These are phyloP conservation scores for Hyles lineata DNA, from an alignment of 2,888 invertebrate species.

Conservation along the genomic window DNA sequence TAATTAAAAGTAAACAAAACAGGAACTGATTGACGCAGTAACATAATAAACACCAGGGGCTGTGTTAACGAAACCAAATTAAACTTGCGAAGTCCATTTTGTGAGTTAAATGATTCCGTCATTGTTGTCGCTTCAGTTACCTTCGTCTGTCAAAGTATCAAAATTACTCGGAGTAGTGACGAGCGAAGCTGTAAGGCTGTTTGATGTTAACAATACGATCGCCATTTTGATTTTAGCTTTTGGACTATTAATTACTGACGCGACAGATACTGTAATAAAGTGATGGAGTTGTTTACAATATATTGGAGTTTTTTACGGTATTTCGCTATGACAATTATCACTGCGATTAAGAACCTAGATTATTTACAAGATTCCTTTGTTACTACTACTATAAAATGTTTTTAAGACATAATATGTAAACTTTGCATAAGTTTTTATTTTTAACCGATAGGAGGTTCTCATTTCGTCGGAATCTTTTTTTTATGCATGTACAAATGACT, in stretches of 20 bases:
- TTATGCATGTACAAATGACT: too few relatives aligned
- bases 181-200: not conserved
- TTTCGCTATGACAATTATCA: too few relatives aligned
- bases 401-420: too few relatives aligned
- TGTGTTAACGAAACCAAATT: constrained; percentile 30
- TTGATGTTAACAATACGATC: not conserved
- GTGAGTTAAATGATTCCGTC: constrained; percentile 23
- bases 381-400: too few relatives aligned
- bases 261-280: not conserved
- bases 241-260: not conserved
- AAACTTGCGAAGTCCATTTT: constrained; percentile 22
- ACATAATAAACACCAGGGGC: not conserved
- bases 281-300: too few relatives aligned
- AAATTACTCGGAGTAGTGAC: constrained; percentile 9
- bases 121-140: constrained; percentile 25
- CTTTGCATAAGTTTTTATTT: too few relatives aligned
- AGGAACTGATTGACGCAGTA: not conserved
- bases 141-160: constrained; percentile 27
- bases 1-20: not conserved
- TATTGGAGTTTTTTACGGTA: too few relatives aligned
- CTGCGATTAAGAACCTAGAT: too few relatives aligned
- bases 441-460: too few relatives aligned
- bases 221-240: not conserved
- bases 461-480: too few relatives aligned
- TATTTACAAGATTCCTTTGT: too few relatives aligned